Base-by-base conservation (phyloP, 2,888 invertebrate species). In the Andrena camellia region DNA sequence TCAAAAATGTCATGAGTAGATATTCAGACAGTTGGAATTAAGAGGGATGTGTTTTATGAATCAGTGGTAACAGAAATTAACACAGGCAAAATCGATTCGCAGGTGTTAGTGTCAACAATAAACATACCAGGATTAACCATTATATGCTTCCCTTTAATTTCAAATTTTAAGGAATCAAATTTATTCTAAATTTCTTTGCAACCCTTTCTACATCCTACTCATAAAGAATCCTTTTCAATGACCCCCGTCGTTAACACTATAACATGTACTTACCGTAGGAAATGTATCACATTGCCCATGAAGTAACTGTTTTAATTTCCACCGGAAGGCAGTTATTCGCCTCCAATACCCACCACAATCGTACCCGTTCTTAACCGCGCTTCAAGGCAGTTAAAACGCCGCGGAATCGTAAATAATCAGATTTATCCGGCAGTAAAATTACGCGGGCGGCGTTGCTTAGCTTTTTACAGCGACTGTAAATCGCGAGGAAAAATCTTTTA, bases 341-440 rank as follows among this genome's bases (percentile, higher is more conserved):
- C 64, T 50, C 26, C 29, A 23, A 72, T 60, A 60, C 20, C 50
- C 50, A 4, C 52, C 52, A 26, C 64, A 64, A 50, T 60, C 54
- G 52, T 50, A 26, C 59, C 70, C 66, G 57, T 67, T 60, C 78
- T 68, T 75, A 54, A 48, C 52, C 66, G 20, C 23, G 66, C 79
- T 67, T 60, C 62, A 71, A 67, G 81, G 72, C 42, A 63, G 62
- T 79, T 72, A 50, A 50, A 81, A 57, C 60, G 63, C 17, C 59
- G 52, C 67, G 63, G 75, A 79, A 67, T 75, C 82, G 50, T 82
- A 81, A 82, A 82, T 81, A 75, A 75, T 70, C 82, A 67, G 81
- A 82, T 81, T 81, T 81, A 68, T 66, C 62, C 57, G 62, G 52
- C 48, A 67, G 52, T 63, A 73, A 83, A 77, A 77, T 77, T 83